phyloP scores from a whole-genome alignment of 2,888 invertebrate genomes.

The Dasysyrphus albostriatus region DNA sequence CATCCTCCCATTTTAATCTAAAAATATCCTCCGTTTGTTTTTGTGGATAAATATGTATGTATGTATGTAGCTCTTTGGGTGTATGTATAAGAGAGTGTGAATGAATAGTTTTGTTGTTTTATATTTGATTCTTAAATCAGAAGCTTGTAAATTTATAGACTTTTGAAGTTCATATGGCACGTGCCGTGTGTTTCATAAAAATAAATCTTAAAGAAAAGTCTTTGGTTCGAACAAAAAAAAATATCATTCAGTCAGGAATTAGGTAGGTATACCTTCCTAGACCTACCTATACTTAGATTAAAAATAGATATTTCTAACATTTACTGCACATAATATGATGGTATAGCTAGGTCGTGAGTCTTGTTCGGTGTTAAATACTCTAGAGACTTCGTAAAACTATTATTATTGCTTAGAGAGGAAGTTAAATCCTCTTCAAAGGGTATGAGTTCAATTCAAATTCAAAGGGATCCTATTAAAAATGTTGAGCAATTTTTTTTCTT shows the following conservation, averaged over 20 bases:
- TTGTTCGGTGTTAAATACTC: slow-evolving; percentile 1
- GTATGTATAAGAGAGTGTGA: slow-evolving; percentile 33
- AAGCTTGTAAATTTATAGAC: slow-evolving; percentile 61
- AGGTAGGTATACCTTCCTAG: not conserved
- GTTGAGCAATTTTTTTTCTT: too few species aligned
- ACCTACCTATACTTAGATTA: not conserved
- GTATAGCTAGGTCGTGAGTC: too few species aligned
- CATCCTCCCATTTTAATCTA: slow-evolving; percentile 12
- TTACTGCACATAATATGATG: too few species aligned
- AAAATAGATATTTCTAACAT: slow-evolving; percentile 20
- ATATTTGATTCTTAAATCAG: slow-evolving; percentile 34
- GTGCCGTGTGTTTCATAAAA: slow-evolving; percentile 39
- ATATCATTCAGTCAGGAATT: slow-evolving; percentile 6
- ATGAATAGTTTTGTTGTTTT: slow-evolving; percentile 45
- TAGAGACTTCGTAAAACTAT: not conserved
- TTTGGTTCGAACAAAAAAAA: not conserved
- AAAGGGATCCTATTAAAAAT: not conserved
- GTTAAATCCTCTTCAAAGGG: not conserved
- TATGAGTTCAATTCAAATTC: not conserved
- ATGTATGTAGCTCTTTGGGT: too few species aligned
- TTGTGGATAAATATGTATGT: too few species aligned
- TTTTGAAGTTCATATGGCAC: slow-evolving; percentile 50
- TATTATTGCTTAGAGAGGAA: not conserved
- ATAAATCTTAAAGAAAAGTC: slow-evolving; percentile 12
- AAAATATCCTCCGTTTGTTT: slow-evolving; percentile 38